phyloP scores from a whole-genome alignment of 2,888 invertebrate genomes.

The Hoplodrina blanda region DNA sequence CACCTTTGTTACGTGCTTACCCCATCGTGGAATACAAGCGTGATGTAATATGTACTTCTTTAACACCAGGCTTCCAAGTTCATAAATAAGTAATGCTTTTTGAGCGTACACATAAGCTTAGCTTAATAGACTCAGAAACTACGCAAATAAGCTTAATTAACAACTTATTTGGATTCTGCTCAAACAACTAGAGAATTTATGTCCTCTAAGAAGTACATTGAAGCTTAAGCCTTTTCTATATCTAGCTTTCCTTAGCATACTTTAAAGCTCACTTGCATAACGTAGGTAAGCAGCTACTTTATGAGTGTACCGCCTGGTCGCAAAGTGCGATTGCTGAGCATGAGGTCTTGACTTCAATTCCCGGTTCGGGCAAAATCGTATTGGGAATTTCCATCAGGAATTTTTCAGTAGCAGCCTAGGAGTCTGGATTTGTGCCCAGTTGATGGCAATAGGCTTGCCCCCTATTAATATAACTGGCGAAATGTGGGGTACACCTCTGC shows the following conservation, averaged over 20 bases:
- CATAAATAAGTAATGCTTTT: conserved; percentile 1
- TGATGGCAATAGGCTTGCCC: too few relatives aligned
- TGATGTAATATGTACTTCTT: not conserved
- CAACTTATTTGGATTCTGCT: conserved; percentile 15
- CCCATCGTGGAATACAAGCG: not conserved
- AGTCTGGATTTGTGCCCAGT: too few relatives aligned
- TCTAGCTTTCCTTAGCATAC: not conserved
- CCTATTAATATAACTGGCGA: too few relatives aligned
- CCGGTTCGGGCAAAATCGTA: too few relatives aligned
- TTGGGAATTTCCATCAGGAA: too few relatives aligned
- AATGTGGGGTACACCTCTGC: too few relatives aligned
- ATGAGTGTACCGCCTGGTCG: not conserved
- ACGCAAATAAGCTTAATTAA: conserved; percentile 10
- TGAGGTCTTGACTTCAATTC: too few relatives aligned
- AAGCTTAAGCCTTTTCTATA: conserved; percentile 9
- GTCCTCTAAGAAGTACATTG: conserved; percentile 1
- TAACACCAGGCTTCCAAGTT: not conserved
- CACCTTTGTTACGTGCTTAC: not conserved
- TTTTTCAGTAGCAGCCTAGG: too few relatives aligned
- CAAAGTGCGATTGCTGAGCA: too few relatives aligned
- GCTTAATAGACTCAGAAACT: not conserved
- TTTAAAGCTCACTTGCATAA: conserved; percentile 2
- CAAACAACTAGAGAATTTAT: conserved; percentile 7
- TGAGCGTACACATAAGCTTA: not conserved
- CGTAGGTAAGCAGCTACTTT: not conserved